These are phyloP conservation scores for Saguinus midas DNA, from an alignment of 2,113 vertebrate genomes.

Conservation along the genomic window DNA sequence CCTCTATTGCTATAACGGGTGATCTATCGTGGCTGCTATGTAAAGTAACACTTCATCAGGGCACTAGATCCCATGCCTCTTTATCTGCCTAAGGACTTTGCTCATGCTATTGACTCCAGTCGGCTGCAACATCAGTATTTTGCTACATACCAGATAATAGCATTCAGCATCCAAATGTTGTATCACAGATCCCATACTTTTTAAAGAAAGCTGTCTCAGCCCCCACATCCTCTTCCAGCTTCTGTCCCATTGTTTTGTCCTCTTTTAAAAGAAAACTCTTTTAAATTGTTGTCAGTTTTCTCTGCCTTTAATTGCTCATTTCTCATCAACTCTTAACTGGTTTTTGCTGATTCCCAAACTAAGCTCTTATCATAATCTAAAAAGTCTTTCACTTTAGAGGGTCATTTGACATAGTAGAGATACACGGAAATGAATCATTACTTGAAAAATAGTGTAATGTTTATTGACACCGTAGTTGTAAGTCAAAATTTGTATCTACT, in stretches of 20 bases:
- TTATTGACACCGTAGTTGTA: not conserved
- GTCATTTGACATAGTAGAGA: not conserved
- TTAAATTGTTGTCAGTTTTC: not conserved
- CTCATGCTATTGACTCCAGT: not conserved
- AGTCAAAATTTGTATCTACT: not conserved
- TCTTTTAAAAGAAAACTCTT: not conserved
- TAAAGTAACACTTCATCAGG: not conserved
- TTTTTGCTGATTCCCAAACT: not conserved
- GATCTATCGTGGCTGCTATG: not conserved
- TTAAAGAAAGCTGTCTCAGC: not conserved
- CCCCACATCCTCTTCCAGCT: not conserved
- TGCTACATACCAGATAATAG: not conserved
- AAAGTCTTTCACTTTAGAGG: not conserved
- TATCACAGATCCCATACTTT: not conserved
- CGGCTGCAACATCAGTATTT: not conserved
- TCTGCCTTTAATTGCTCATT: not conserved
- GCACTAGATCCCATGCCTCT: not conserved
- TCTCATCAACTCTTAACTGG: not conserved
- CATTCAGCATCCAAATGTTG: not conserved
- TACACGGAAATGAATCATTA: not conserved
- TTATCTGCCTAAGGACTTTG: not conserved
- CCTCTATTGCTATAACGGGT: not conserved
- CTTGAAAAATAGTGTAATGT: not conserved
- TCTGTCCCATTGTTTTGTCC: not conserved
- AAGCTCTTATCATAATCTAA: not conserved